Evolutionary conservation across 2,888 invertebrate genomes (phyloP), one percentile per base, ranked within the genome.

Genomic region (Sussaba pulchella): DNA sequence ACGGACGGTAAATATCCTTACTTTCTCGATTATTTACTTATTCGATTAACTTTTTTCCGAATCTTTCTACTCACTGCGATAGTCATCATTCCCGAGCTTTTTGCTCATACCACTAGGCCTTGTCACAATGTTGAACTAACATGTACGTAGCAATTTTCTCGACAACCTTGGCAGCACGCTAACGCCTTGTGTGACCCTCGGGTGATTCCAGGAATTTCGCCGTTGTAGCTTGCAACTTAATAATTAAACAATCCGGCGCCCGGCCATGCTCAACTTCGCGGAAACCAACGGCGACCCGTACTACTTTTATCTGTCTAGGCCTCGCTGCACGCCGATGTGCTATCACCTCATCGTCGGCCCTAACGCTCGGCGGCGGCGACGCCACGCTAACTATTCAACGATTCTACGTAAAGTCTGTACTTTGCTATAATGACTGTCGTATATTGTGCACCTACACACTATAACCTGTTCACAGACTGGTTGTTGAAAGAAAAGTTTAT

Each of bases 151-250:
- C 52, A 41, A 67, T 54, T 54, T n/a, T 14, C 24, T 8, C 3
- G 41, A 67, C 41, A 17, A 63, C 41, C 36, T 26, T 45, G 41
- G n/a, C 17, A 31, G 19, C 52, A 4, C 21, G 19, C 36, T 39
- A 52, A 76, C 63, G 17, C 10, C 17, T 14, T 45, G 24, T 50
- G 52, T n/a, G n/a, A n/a, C n/a, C 52, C 24, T n/a, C 26, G 5
- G 47, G 19, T 36, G 17, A 17, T 70, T 76, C 69, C 36, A 36
- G n/a, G 54, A 63, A 76, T 70, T 41, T 52, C 41, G 8, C 39
- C 14, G 26, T n/a, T 21, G 4, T 57, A 10, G 26, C 31, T 31
- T 1, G 43, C 36, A 54, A n/a, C 21, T 70, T 70, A 76, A 76
- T 76, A 64, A 63, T 76, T 63, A 17, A 64, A 70, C 50, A 21